Evolutionary conservation across 2,888 invertebrate species (phyloP).

Genomic region (Allygus modestus): DNA sequence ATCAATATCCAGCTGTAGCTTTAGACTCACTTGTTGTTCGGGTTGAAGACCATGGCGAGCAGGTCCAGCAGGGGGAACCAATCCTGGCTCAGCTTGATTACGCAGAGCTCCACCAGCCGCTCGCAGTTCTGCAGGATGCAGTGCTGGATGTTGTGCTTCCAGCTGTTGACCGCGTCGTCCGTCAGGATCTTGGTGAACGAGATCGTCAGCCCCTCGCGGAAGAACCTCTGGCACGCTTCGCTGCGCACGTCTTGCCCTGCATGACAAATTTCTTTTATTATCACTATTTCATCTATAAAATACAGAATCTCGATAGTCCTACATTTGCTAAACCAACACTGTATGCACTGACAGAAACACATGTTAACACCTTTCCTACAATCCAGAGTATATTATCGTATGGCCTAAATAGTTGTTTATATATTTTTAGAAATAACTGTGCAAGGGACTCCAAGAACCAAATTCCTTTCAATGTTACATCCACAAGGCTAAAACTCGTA

Average conservation of each 20-base stretch:
- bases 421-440: too few species aligned
- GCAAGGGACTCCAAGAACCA: too few species aligned
- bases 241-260: slow-evolving; percentile 91
- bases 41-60: slow-evolving; percentile 95
- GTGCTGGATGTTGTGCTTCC: slow-evolving; percentile 98
- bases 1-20: too few species aligned
- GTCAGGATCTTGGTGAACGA: slow-evolving; percentile 98
- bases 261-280: slow-evolving; percentile 63
- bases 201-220: slow-evolving; percentile 94
- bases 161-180: slow-evolving; percentile 98
- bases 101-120: slow-evolving; percentile 94
- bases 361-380: too few species aligned
- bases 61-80: slow-evolving; percentile 95
- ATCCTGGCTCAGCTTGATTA: slow-evolving; percentile 92
- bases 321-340: too few species aligned
- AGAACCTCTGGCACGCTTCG: slow-evolving; percentile 95
- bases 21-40: slow-evolving; percentile 88
- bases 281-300: too few species aligned
- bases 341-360: too few species aligned
- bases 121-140: slow-evolving; percentile 97
- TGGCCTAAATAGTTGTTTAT: too few species aligned
- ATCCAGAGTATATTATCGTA: too few species aligned
- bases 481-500: too few species aligned
- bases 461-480: too few species aligned
- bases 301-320: too few species aligned